A percentile compares a stretch with the other conserved stretches of the same genome.
Evolutionary conservation across 2,888 invertebrate species (phyloP).

Genomic region (Drosophila nigricruria): DNA sequence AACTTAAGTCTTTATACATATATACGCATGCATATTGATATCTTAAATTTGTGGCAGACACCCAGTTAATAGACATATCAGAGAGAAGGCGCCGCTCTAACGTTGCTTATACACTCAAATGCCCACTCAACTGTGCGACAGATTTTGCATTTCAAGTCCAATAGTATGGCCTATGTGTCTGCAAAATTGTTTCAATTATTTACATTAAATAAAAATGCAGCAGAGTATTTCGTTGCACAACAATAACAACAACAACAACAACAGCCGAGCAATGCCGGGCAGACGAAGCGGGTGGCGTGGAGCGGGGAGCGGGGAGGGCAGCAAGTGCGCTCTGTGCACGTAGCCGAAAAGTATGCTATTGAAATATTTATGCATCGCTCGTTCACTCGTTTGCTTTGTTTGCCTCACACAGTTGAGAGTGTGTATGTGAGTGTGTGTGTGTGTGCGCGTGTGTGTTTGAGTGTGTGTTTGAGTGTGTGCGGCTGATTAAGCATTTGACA

Average conservation of each 20-base stretch:
- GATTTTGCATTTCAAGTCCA: constrained; percentile 27
- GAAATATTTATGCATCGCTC: constrained; percentile 78
- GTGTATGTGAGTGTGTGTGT: constrained; percentile 24
- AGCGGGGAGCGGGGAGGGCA: too few relatives aligned
- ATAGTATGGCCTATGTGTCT: constrained; percentile 29
- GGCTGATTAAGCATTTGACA: constrained; percentile 79
- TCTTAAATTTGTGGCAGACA: neutral
- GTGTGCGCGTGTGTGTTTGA: constrained; percentile 30
- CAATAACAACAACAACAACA: neutral
- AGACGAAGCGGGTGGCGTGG: neutral
- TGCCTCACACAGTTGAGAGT: constrained; percentile 23
- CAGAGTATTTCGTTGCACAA: constrained; percentile 35
- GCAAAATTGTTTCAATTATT: constrained; percentile 67
- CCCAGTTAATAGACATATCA: neutral
- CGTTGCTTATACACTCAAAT: neutral
- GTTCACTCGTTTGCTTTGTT: constrained; percentile 69
- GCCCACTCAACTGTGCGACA: neutral
- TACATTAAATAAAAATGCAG: constrained; percentile 73
- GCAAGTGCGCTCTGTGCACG: constrained; percentile 52
- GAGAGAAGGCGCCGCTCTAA: neutral
- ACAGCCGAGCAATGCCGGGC: neutral
- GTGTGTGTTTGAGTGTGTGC: constrained; percentile 46
- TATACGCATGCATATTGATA: neutral
- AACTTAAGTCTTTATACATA: too few relatives aligned
- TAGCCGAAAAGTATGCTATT: constrained; percentile 77